Evolutionary conservation across 2,113 vertebrate genomes (phyloP).

Genomic region (Phocoena phocoena): DNA sequence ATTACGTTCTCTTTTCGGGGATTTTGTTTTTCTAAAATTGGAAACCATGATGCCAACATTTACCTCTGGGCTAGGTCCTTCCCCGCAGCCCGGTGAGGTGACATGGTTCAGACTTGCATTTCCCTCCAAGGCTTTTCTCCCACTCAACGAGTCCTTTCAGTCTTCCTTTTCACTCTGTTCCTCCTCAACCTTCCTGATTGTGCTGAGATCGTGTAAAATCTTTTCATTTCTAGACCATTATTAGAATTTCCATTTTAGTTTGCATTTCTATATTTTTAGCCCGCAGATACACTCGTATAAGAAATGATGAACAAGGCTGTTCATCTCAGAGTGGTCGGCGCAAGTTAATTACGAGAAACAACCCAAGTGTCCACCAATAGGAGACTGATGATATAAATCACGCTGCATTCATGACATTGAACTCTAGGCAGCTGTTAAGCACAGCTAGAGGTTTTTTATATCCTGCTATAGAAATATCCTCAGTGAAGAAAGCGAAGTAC

Average conservation of each 20-base stretch:
- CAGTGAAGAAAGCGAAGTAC: neutral
- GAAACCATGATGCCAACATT: accelerated
- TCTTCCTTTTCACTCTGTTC: accelerated
- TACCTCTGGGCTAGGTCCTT: accelerated
- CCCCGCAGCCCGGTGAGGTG: accelerated
- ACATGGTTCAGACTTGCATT: accelerated
- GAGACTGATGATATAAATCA: neutral
- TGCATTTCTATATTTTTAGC: neutral
- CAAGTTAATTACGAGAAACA: neutral
- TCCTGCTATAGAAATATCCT: neutral
- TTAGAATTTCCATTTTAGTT: neutral
- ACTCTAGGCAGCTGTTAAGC: neutral
- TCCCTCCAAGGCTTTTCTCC: neutral
- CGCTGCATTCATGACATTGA: accelerated
- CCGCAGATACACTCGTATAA: neutral
- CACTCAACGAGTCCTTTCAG: neutral
- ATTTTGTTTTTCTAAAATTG: neutral
- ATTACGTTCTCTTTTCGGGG: accelerated
- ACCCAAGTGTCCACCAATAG: neutral
- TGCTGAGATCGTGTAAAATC: neutral
- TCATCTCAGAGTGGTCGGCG: accelerated
- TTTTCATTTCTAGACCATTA: neutral
- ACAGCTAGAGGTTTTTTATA: neutral
- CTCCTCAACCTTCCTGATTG: neutral
- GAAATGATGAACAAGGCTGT: accelerated